Evolutionary conservation across 2,888 invertebrate species (phyloP).

Genomic region (Diaperis boleti): DNA sequence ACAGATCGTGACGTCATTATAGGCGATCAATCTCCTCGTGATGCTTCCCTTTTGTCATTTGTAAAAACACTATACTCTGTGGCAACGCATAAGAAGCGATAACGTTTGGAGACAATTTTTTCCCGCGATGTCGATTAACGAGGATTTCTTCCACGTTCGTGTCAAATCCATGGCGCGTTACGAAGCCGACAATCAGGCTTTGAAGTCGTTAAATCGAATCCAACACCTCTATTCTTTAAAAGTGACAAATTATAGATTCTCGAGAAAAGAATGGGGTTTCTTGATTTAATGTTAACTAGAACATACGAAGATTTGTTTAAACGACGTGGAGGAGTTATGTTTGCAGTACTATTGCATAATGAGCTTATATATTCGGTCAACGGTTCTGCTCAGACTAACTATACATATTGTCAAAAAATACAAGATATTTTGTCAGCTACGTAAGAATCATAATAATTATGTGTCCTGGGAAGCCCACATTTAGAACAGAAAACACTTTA

Average conservation of each 20-base stretch:
- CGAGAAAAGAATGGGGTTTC: neutral
- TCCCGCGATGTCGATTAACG: constrained; percentile 31
- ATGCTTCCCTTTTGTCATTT: constrained; percentile 39
- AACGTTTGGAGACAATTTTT: constrained; percentile 32
- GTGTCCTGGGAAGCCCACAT: too few relatives aligned
- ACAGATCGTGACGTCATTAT: constrained; percentile 57
- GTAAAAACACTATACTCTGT: constrained; percentile 41
- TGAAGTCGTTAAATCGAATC: constrained; percentile 21
- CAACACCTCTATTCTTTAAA: constrained; percentile 16
- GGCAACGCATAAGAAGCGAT: constrained; percentile 34
- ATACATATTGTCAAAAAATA: too few relatives aligned
- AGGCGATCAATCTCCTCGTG: constrained; percentile 54
- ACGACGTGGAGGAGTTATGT: neutral
- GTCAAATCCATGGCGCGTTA: constrained; percentile 15
- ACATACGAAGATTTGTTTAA: neutral
- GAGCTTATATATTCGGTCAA: too few relatives aligned
- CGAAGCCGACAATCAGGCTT: constrained; percentile 19
- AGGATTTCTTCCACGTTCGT: constrained; percentile 21
- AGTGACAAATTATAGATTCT: constrained; percentile 28
- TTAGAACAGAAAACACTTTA: too few relatives aligned
- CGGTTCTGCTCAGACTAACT: too few relatives aligned
- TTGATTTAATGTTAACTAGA: constrained; percentile 13
- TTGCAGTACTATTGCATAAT: too few relatives aligned
- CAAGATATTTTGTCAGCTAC: too few relatives aligned
- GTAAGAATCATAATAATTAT: too few relatives aligned